Percentiles rank a stretch among this genome's conserved stretches.
Conservation (phyloP, 2,797 vertebrate species). For the Macrochelys suwanniensis region DNA sequence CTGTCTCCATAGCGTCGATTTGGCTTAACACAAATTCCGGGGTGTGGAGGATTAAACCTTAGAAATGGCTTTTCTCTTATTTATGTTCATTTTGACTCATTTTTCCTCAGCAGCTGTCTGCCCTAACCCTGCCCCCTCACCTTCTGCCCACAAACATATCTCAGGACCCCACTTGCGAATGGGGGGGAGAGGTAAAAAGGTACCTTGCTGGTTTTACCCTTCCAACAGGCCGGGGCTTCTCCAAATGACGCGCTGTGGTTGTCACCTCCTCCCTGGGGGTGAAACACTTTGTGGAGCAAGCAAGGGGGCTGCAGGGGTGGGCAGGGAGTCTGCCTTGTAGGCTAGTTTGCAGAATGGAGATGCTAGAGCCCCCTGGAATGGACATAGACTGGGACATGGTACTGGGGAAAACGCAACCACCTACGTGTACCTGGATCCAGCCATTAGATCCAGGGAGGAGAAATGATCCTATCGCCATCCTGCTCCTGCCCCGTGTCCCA, state of each 20-base stretch:
- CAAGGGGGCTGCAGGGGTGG: not conserved
- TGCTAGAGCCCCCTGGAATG: not conserved
- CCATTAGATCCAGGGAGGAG: not conserved
- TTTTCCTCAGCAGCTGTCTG: not conserved
- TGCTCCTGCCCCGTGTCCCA: not conserved
- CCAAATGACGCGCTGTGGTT: not conserved
- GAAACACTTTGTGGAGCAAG: not conserved
- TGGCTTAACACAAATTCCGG: not conserved
- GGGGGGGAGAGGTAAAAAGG: not conserved
- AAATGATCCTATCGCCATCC: not conserved
- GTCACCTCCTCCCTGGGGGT: not conserved
- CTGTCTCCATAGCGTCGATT: not conserved
- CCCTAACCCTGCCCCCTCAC: not conserved
- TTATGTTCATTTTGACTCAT: not conserved
- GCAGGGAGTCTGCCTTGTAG: not conserved
- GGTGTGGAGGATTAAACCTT: not conserved
- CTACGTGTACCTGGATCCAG: not conserved
- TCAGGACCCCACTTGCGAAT: not conserved
- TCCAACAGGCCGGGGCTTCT: not conserved
- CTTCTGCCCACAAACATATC: constrained; percentile 8
- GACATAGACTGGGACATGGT: not conserved
- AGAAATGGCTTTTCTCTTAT: not conserved
- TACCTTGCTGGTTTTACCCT: not conserved
- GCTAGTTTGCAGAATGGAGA: not conserved
- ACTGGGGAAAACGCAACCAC: not conserved